Conservation (phyloP, 2,113 vertebrate genomes). For the Lophochroa leadbeateri region DNA sequence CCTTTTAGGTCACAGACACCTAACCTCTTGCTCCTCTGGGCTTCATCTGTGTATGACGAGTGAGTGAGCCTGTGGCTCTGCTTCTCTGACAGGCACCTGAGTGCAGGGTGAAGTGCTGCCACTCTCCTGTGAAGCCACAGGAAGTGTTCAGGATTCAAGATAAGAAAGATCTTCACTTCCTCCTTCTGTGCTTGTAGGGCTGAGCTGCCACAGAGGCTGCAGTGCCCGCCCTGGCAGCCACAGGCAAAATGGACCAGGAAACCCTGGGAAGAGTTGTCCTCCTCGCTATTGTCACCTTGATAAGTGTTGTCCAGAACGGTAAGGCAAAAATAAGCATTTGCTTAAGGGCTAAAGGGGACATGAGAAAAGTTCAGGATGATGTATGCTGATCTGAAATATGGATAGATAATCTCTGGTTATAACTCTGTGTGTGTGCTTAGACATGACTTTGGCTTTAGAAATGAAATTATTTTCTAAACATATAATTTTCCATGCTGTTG, state of each 20-base stretch:
- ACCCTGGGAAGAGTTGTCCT: constrained; percentile 84
- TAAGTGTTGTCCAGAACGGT: constrained; percentile 92
- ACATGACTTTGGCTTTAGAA: background rate
- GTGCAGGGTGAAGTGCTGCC: background rate
- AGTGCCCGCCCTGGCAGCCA: background rate
- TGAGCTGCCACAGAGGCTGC: background rate
- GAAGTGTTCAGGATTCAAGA: constrained; percentile 63
- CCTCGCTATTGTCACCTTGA: constrained; percentile 84
- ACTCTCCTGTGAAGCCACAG: constrained; percentile 7
- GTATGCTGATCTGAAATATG: background rate
- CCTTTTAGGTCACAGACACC: background rate
- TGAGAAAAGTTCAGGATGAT: background rate
- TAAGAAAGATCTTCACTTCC: constrained; percentile 67
- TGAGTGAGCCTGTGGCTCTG: accelerated
- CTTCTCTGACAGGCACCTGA: background rate
- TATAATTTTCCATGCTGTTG: background rate
- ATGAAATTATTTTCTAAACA: background rate
- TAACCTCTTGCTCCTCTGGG: background rate
- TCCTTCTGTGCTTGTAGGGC: constrained; percentile 2
- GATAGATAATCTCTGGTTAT: background rate
- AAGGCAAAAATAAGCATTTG: constrained; percentile 45
- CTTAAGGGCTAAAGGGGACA: background rate
- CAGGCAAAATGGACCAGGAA: constrained; percentile 77
- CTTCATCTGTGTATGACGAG: background rate
- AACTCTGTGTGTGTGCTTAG: background rate